Percentiles rank a stretch among this genome's conserved stretches.
phyloP scores from a whole-genome alignment of 1,140 invertebrate species.

The Hermatobates lingyangjiaoensis region DNA sequence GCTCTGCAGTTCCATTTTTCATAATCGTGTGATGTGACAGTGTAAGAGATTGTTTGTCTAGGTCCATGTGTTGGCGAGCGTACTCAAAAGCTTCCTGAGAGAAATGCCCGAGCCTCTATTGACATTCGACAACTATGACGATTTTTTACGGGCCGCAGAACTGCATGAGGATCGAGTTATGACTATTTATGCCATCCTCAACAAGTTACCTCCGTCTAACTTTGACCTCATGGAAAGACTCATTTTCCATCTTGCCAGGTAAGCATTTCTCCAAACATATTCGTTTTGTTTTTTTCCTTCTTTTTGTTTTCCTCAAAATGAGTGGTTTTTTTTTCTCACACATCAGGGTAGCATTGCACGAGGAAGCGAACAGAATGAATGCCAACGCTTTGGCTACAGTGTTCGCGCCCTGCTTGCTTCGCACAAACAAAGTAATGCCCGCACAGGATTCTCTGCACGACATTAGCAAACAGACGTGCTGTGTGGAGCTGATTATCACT shows the following conservation, averaged over 20 bases:
- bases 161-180: constrained; percentile 66
- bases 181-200: constrained; percentile 68
- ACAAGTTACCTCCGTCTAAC: constrained; percentile 74
- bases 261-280: constrained; percentile 13
- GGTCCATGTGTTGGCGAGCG: constrained; percentile 76
- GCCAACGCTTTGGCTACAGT: constrained; percentile 80
- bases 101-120: constrained; percentile 85
- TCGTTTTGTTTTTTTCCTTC: not conserved
- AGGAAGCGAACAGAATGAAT: constrained; percentile 82
- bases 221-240: constrained; percentile 81
- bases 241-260: constrained; percentile 79
- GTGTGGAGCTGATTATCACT: constrained; percentile 71
- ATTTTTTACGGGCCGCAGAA: constrained; percentile 73
- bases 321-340: constrained; percentile 1
- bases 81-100: constrained; percentile 79
- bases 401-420: constrained; percentile 82
- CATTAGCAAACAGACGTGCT: constrained; percentile 57
- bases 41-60: too few species aligned
- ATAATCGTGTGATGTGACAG: not conserved
- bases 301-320: constrained; percentile 4
- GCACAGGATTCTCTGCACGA: constrained; percentile 77
- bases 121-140: constrained; percentile 85
- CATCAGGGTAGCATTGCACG: constrained; percentile 55
- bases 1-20: not conserved
- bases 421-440: constrained; percentile 64